These are phyloP conservation scores for Picus viridis DNA, from an alignment of 2,797 vertebrate genomes.

Conservation along the genomic window DNA sequence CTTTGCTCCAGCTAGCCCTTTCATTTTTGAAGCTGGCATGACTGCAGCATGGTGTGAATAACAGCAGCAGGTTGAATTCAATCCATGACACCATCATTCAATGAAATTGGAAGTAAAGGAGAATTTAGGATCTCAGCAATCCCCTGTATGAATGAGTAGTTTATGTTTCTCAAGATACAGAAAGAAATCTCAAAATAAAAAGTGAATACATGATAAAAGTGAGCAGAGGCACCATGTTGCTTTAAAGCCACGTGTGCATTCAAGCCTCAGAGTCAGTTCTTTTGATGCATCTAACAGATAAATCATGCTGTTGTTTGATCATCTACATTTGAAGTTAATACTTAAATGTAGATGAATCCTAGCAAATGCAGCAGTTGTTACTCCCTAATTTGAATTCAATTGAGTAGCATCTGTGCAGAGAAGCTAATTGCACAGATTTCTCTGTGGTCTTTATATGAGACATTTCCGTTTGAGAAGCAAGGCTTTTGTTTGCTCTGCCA, in stretches of 20 bases:
- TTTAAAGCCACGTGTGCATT: neutral
- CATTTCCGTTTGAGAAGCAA: neutral
- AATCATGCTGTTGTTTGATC: neutral
- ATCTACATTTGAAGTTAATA: constrained; percentile 27
- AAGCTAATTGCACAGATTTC: constrained; percentile 50
- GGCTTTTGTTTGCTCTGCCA: constrained; percentile 4
- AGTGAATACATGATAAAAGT: neutral
- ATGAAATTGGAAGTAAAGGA: neutral
- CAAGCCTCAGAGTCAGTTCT: neutral
- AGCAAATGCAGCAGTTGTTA: neutral
- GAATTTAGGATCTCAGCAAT: neutral
- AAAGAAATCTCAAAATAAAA: neutral
- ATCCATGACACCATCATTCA: neutral
- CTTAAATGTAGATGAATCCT: constrained; percentile 12
- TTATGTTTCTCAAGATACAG: neutral
- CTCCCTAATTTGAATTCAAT: constrained; percentile 41
- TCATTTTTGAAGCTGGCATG: too few species aligned
- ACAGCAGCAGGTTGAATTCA: too few species aligned
- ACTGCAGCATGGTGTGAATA: too few species aligned
- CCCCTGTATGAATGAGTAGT: neutral
- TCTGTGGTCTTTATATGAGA: neutral
- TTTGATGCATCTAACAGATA: neutral
- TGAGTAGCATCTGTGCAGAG: constrained; percentile 18
- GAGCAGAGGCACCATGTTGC: neutral
- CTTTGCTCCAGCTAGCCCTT: too few species aligned